Conservation (phyloP, 1,140 invertebrate genomes). For the Achroia grisella region DNA sequence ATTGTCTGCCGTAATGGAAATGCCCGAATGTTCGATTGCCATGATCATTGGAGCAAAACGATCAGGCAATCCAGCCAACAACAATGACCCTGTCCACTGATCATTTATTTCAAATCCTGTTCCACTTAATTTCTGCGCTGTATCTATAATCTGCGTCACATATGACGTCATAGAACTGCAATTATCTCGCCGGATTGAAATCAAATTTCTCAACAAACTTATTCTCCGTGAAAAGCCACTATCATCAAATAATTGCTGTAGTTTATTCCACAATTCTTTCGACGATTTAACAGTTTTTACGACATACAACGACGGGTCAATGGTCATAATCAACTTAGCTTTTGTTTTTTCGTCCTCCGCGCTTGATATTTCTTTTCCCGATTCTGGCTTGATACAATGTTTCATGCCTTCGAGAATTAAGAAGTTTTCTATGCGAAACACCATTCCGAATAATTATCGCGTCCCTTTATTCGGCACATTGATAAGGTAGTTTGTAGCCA, state of each 20-base stretch:
- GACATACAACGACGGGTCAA: too few species aligned
- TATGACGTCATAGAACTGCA: too few species aligned
- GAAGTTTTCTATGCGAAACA: not conserved
- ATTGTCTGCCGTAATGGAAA: conserved; percentile 8
- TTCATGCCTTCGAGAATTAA: not conserved
- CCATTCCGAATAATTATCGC: conserved; percentile 2
- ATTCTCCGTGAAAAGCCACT: not conserved
- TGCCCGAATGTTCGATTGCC: conserved; percentile 13
- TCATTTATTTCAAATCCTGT: conserved; percentile 14
- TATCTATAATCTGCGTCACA: too few species aligned
- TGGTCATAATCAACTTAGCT: not conserved
- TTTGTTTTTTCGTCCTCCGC: not conserved
- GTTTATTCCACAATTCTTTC: not conserved
- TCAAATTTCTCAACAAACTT: not conserved
- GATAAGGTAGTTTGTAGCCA: too few species aligned
- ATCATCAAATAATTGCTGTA: too few species aligned
- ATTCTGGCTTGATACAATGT: not conserved
- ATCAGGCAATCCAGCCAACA: too few species aligned
- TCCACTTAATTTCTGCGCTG: conserved; percentile 8
- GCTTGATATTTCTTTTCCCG: not conserved
- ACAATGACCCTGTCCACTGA: conserved; percentile 12
- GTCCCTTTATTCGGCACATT: conserved; percentile 1
- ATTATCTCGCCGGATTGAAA: conserved; percentile 3
- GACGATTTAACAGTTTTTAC: not conserved
- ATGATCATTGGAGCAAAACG: conserved; percentile 16